Evolutionary conservation across 1,140 invertebrate species (phyloP), one percentile per base, ranked within the genome.

Genomic region (Sinella curviseta): DNA sequence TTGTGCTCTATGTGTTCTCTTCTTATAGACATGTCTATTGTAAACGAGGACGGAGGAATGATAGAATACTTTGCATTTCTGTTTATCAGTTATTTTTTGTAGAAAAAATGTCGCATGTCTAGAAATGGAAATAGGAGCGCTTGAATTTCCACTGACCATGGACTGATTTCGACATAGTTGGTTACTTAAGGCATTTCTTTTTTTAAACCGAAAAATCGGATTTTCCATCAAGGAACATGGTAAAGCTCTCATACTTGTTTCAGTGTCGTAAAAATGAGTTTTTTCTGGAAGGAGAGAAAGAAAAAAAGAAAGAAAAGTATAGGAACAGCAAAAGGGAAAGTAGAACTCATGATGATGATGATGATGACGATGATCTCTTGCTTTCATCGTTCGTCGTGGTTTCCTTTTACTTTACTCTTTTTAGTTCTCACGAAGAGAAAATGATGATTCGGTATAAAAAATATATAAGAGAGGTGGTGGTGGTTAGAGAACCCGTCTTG

Each of bases 311-410:
- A 60, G 24, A 60, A n/a, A 60, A 24, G 24, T 14, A 60, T 17
- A 26, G 55, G 24, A 60, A 60, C 3, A 60, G 24, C 24, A 60
- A 26, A 60, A 60, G 24, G 3, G 65, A 70, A 70, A n/a, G 57
- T 26, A n/a, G 39, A 8, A 17, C 4, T 48, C 8, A 26, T 60
- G 14, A n/a, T 60, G 55, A 60, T 60, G 55, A 70, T 70, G 26
- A 70, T 70, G 31, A 70, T 70, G 65, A 30, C 65, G 65, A 70
- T 70, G 65, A 70, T 70, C 65, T 70, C 65, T 33, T n/a, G n/a
- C n/a, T n/a, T n/a, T n/a, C n/a, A n/a, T n/a, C n/a, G n/a, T n/a
- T n/a, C n/a, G n/a, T n/a, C n/a, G n/a, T n/a, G n/a, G n/a, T n/a
- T n/a, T n/a, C n/a, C n/a, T n/a, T n/a, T n/a, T n/a, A n/a, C n/a